Conservation (phyloP, 92 coral and sea anemone species). For the Umimayanthus chanpuru region DNA sequence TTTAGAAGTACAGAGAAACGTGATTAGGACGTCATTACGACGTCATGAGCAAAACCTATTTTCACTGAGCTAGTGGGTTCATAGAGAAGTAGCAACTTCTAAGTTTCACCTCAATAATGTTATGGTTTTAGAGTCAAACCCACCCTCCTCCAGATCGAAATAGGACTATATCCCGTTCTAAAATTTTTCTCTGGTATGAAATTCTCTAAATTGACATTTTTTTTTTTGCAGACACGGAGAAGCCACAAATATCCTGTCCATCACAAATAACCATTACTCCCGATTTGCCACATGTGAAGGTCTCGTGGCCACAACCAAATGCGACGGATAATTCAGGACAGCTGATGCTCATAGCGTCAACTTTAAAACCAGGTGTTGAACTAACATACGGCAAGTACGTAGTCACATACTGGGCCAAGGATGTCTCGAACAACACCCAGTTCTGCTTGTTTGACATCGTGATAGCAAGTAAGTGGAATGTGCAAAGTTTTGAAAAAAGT, state of each 20-base stretch:
- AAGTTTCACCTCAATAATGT: too few species aligned
- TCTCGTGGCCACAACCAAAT: constrained; percentile 22
- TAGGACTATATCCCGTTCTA: too few species aligned
- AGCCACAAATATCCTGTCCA: constrained; percentile 28
- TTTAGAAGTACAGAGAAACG: too few species aligned
- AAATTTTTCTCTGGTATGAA: neutral
- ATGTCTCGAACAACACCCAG: constrained; percentile 15
- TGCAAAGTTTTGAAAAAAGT: too few species aligned
- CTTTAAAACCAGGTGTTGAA: neutral
- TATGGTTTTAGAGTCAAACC: too few species aligned
- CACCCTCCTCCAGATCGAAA: too few species aligned
- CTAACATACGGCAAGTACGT: constrained; percentile 4
- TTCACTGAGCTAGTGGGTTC: too few species aligned
- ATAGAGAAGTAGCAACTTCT: too few species aligned
- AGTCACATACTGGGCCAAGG: constrained; percentile 22
- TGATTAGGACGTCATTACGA: too few species aligned
- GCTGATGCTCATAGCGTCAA: neutral
- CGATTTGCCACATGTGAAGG: neutral
- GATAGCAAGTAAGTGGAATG: constrained; percentile 14
- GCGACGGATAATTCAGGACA: constrained; percentile 29
- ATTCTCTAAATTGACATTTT: neutral
- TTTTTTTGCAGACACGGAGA: constrained; percentile 13
- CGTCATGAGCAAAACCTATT: too few species aligned
- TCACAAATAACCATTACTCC: neutral
- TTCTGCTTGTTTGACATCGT: neutral